These are phyloP conservation scores for Pilophorus perplexus DNA, from an alignment of 2,888 invertebrate genomes.

Conservation along the genomic window DNA sequence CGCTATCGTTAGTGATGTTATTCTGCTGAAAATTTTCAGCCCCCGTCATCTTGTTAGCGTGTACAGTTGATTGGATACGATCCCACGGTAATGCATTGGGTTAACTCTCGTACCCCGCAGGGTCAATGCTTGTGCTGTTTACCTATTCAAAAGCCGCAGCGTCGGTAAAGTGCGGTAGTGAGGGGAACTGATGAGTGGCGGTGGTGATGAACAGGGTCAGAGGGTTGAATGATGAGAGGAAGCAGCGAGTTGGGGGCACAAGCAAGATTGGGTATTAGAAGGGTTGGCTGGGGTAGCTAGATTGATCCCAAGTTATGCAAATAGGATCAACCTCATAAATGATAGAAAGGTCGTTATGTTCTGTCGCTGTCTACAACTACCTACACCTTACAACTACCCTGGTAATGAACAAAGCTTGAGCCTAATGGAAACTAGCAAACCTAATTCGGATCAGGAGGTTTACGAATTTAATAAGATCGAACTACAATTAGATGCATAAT, in stretches of 20 bases:
- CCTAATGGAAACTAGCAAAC: too few relatives aligned
- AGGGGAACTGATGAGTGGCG: slow-evolving; percentile 26
- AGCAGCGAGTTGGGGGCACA: background rate
- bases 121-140: slow-evolving; percentile 23
- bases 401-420: too few relatives aligned
- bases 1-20: too few relatives aligned
- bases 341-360: slow-evolving; percentile 19
- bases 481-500: too few relatives aligned
- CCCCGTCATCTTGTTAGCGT: slow-evolving; percentile 14
- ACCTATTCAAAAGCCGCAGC: slow-evolving; percentile 37
- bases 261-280: slow-evolving; percentile 4
- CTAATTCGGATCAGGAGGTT: too few relatives aligned
- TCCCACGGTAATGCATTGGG: slow-evolving; percentile 18
- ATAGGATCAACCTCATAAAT: slow-evolving; percentile 33
- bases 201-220: background rate
- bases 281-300: background rate
- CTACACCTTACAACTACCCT: too few relatives aligned
- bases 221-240: slow-evolving; percentile 27
- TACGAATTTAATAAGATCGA: too few relatives aligned
- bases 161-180: background rate
- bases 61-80: slow-evolving; percentile 18
- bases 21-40: too few relatives aligned
- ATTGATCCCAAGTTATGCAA: slow-evolving; percentile 38
- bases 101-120: slow-evolving; percentile 14
- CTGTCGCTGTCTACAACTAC: too few relatives aligned